Evolutionary conservation across 1,140 invertebrate species (phyloP), one percentile per base, ranked within the genome.

Genomic region (Lucilia cuprina): DNA sequence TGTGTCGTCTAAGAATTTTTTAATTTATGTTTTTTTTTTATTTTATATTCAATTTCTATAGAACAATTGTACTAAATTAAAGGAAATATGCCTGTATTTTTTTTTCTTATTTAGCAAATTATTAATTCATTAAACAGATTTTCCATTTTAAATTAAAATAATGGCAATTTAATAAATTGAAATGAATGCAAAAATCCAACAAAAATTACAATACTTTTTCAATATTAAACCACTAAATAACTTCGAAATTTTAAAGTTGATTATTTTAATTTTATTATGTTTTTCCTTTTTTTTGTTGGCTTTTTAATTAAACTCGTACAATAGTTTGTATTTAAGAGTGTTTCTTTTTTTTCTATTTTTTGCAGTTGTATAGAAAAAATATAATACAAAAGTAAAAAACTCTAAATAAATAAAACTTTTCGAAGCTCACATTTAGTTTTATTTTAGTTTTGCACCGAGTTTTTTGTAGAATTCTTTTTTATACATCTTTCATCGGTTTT

Each of bases 151-250:
- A 41, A 41, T 41, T 41, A 41, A 41, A 41, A 8, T 41, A 41
- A 30, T 10, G 10, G 41, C 5, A 41, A 41, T 41, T 41, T 41
- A 41, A 41, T 41, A 41, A 41, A 41, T 41, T 8, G 7, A 41
- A 8, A 41, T 41, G 10, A 41, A 41, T 41, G 41, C 41, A 41
- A 41, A 41, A 41, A 41, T 0, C 5, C 10, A 2, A 10, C 50
- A 55, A 55, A n/a, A 55, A 17, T 14, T 55, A n/a, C 13, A 13
- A 14, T 13, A 21, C 17, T 70, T 70, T 21, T 70, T 21, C 19
- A 70, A 70, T 70, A 70, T 70, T 19, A 19, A 70, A 70, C 60
- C 60, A 70, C 60, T 70, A 70, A 70, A 70, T 70, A 70, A 70
- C 60, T 70, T 70, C 60, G 19, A 8, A 70, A 21, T 70, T 70